Conservation (phyloP, 2,797 vertebrate species). For the Carduelis carduelis region DNA sequence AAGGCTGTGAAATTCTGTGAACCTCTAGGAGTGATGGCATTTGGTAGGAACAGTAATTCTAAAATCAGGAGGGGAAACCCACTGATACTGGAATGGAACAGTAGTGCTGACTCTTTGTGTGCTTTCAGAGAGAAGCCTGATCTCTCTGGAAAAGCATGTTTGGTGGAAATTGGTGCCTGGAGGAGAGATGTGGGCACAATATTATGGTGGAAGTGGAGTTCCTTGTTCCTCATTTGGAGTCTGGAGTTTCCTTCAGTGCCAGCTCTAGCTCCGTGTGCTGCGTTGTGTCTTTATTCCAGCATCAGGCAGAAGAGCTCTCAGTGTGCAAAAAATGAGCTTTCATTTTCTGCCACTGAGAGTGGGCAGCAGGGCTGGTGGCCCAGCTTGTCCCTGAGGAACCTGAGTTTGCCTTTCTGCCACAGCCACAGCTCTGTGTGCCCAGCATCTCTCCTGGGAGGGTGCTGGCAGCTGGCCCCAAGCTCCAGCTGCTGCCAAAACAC, state of each 20-base stretch:
- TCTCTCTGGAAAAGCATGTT: background rate
- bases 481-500: background rate
- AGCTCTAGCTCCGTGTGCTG: background rate
- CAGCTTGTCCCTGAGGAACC: background rate
- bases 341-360: background rate
- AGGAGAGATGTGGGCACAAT: background rate
- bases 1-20: background rate
- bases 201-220: background rate
- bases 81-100: background rate
- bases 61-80: background rate
- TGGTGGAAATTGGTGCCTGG: accelerated
- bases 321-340: background rate
- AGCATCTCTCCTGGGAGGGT: background rate
- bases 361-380: background rate
- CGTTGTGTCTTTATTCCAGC: background rate
- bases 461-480: background rate
- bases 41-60: background rate
- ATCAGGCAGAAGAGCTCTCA: background rate
- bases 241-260: background rate
- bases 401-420: accelerated
- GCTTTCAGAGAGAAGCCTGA: background rate
- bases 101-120: background rate
- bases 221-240: accelerated
- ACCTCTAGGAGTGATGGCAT: background rate
- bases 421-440: background rate